Conservation (phyloP, 2,888 invertebrate genomes). For the Pocota personata region DNA sequence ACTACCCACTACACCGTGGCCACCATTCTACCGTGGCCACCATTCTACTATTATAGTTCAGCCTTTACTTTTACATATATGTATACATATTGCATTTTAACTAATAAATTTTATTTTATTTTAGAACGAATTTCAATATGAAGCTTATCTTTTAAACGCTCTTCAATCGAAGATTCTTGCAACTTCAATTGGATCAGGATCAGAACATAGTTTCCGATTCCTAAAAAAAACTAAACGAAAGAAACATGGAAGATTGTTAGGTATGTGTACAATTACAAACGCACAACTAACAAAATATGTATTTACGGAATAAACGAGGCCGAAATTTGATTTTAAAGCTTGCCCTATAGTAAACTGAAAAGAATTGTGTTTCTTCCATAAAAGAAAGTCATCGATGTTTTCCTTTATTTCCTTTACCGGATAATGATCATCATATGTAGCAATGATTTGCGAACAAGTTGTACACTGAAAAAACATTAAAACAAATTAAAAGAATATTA, state of each 20-base stretch:
- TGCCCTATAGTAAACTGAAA: conserved; percentile 76
- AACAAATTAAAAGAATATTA: background rate
- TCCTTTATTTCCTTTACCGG: conserved; percentile 18
- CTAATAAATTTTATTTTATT: background rate
- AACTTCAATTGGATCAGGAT: conserved; percentile 79
- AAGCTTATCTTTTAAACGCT: background rate
- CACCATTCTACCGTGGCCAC: too few relatives aligned
- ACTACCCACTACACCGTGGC: too few relatives aligned
- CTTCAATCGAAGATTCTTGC: conserved; percentile 76
- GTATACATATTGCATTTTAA: too few relatives aligned
- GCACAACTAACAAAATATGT: too few relatives aligned
- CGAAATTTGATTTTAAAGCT: conserved; percentile 75
- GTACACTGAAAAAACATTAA: conserved; percentile 74
- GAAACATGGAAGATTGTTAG: background rate
- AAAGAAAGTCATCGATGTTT: conserved; percentile 70
- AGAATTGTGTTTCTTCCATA: conserved; percentile 77
- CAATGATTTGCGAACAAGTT: conserved; percentile 75
- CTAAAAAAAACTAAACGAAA: conserved; percentile 76
- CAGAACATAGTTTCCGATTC: conserved; percentile 79
- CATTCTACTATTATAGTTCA: too few relatives aligned
- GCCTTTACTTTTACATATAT: too few relatives aligned
- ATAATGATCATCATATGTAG: conserved; percentile 73
- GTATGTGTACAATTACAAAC: too few relatives aligned
- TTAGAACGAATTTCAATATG: background rate
- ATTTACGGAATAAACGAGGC: conserved; percentile 77